Evolutionary conservation across 2,888 invertebrate species (phyloP).

Genomic region (Volucella inanis): DNA sequence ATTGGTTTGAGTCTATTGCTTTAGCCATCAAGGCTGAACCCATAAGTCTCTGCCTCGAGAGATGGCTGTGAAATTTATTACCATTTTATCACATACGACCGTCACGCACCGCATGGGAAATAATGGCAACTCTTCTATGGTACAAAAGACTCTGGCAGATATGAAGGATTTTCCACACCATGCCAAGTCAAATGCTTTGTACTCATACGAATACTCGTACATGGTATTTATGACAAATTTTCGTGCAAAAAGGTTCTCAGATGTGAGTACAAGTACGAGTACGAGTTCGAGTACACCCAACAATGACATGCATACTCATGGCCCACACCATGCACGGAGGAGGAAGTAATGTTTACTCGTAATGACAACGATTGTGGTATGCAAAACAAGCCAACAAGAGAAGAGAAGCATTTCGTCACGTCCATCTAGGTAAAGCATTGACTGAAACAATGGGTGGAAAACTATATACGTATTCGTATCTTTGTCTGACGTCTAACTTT

Average conservation of each 20-base stretch:
- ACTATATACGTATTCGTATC: constrained; percentile 9
- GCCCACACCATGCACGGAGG: constrained; percentile 21
- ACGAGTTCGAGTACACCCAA: constrained; percentile 15
- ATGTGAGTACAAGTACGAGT: background rate
- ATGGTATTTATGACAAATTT: constrained; percentile 62
- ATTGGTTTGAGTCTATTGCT: constrained; percentile 28
- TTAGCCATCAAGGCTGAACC: constrained; percentile 53
- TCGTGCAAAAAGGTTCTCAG: constrained; percentile 39
- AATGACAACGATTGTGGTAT: constrained; percentile 39
- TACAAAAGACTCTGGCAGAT: constrained; percentile 38
- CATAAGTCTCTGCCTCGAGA: constrained; percentile 45
- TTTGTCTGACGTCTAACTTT: constrained; percentile 4
- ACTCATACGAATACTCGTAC: background rate
- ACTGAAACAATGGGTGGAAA: constrained; percentile 27
- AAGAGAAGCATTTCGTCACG: constrained; percentile 65
- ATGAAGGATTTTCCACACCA: constrained; percentile 50
- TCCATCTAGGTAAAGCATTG: constrained; percentile 60
- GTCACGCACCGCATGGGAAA: constrained; percentile 71
- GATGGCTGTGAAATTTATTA: constrained; percentile 63
- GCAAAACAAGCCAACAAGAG: constrained; percentile 49
- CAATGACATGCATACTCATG: background rate
- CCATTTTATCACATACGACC: constrained; percentile 56
- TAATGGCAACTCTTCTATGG: constrained; percentile 42
- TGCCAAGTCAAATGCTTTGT: constrained; percentile 1
- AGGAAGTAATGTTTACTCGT: constrained; percentile 58